Conservation (phyloP, 2,797 vertebrate genomes). For the Novumbra hubbsi region DNA sequence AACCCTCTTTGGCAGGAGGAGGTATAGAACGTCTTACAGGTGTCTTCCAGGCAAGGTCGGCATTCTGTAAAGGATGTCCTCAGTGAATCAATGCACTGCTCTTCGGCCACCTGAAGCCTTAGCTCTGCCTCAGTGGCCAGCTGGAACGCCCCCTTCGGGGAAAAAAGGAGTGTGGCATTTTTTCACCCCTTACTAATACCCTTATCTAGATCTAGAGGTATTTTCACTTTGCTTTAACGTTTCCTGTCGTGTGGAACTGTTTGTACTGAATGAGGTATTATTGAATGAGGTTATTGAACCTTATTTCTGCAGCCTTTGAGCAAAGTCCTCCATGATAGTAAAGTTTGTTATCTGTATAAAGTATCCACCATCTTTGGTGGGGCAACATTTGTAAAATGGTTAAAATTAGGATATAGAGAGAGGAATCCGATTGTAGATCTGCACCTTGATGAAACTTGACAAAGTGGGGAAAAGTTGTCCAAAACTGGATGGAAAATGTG, state of each 20-base stretch:
- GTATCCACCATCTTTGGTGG: too few relatives aligned
- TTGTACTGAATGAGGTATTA: too few relatives aligned
- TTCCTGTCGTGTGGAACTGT: too few relatives aligned
- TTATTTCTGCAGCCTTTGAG: too few relatives aligned
- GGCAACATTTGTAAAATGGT: background rate
- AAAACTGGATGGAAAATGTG: background rate
- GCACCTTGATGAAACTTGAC: background rate
- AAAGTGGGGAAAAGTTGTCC: background rate
- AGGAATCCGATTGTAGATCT: background rate
- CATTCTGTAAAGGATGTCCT: conserved; percentile 74
- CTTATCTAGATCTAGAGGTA: too few relatives aligned
- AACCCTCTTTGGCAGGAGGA: conserved; percentile 68
- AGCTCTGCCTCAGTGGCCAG: conserved; percentile 80
- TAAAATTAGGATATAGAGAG: background rate
- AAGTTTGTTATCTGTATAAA: too few relatives aligned
- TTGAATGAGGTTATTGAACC: too few relatives aligned
- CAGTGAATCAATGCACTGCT: conserved; percentile 69
- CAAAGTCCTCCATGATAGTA: too few relatives aligned
- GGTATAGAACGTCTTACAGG: conserved; percentile 75
- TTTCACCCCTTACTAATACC: too few relatives aligned
- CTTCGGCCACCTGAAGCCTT: conserved; percentile 76
- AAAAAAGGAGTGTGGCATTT: background rate
- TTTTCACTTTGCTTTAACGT: too few relatives aligned
- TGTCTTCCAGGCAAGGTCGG: conserved; percentile 77
- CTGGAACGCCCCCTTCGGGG: conserved; percentile 73